phyloP scores from a whole-genome alignment of 2,888 invertebrate genomes.

The Ectropis crepuscularia region DNA sequence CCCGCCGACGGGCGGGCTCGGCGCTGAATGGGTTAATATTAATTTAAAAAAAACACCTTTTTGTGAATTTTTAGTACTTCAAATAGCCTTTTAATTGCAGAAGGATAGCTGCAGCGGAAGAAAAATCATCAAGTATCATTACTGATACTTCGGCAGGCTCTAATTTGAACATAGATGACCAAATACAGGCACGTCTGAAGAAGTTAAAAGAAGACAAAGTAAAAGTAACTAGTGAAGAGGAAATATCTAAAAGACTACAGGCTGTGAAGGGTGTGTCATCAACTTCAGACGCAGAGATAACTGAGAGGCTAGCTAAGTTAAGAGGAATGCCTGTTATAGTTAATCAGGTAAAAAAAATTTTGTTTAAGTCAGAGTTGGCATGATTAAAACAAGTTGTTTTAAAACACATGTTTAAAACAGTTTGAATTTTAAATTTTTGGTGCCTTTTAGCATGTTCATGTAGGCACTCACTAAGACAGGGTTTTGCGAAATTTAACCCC shows the following conservation, averaged over 20 bases:
- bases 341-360: slow-evolving; percentile 6
- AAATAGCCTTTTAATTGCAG: slow-evolving; percentile 20
- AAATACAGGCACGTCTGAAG: slow-evolving; percentile 87
- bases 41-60: too few relatives aligned
- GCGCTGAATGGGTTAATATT: too few relatives aligned
- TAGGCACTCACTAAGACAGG: too few relatives aligned
- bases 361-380: too few relatives aligned
- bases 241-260: slow-evolving; percentile 63
- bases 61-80: too few relatives aligned
- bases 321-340: slow-evolving; percentile 81
- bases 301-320: slow-evolving; percentile 87
- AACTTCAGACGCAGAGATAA: slow-evolving; percentile 87
- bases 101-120: slow-evolving; percentile 35
- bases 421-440: too few relatives aligned
- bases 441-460: too few relatives aligned
- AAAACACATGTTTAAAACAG: too few relatives aligned
- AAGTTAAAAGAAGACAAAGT: slow-evolving; percentile 86
- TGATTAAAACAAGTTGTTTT: too few relatives aligned
- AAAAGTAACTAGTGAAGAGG: slow-evolving; percentile 50
- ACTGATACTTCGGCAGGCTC: slow-evolving; percentile 8
- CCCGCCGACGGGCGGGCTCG: too few relatives aligned
- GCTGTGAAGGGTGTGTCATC: slow-evolving; percentile 68
- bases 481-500: too few relatives aligned
- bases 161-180: slow-evolving; percentile 77
- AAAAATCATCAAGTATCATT: slow-evolving; percentile 9